phyloP scores from a whole-genome alignment of 2,888 invertebrate genomes.

The Tanaodytes sp. region DNA sequence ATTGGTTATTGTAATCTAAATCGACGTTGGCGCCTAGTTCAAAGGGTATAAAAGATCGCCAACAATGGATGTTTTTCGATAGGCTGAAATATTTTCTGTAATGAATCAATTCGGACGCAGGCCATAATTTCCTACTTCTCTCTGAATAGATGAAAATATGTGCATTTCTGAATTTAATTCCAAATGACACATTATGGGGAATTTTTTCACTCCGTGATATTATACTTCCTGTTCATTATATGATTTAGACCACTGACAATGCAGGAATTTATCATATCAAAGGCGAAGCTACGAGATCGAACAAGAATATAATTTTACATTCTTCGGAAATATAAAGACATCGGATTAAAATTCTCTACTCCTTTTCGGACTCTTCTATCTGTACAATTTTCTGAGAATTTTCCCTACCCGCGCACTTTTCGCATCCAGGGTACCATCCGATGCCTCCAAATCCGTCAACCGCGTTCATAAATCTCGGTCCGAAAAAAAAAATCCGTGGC shows the following conservation, averaged over 20 bases:
- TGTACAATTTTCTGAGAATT: constrained; percentile 33
- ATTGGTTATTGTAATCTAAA: constrained; percentile 9
- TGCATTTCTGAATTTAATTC: constrained; percentile 36
- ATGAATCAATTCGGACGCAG: constrained; percentile 25
- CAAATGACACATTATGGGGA: constrained; percentile 36
- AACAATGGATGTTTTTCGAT: constrained; percentile 16
- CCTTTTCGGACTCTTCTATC: constrained; percentile 27
- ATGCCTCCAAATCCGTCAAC: constrained; percentile 21
- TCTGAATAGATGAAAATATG: constrained; percentile 40
- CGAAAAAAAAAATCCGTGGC: no score
- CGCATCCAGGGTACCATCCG: constrained; percentile 18
- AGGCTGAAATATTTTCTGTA: constrained; percentile 27
- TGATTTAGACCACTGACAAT: constrained; percentile 33
- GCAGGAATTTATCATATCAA: constrained; percentile 47
- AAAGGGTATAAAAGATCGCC: constrained; percentile 16
- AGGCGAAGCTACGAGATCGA: constrained; percentile 31
- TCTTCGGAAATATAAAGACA: constrained; percentile 44
- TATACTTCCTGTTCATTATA: constrained; percentile 50
- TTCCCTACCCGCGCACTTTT: constrained; percentile 31
- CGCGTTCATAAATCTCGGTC: constrained; percentile 13
- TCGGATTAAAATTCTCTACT: constrained; percentile 48
- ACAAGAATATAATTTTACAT: constrained; percentile 49
- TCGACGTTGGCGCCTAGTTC: constrained; percentile 18
- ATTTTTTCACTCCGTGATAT: constrained; percentile 25
- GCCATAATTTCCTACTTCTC: constrained; percentile 26